Percentiles rank a stretch among this genome's conserved stretches.
phyloP scores from a whole-genome alignment of 2,888 invertebrate genomes.

The Caenorhabditis sulstoni region DNA sequence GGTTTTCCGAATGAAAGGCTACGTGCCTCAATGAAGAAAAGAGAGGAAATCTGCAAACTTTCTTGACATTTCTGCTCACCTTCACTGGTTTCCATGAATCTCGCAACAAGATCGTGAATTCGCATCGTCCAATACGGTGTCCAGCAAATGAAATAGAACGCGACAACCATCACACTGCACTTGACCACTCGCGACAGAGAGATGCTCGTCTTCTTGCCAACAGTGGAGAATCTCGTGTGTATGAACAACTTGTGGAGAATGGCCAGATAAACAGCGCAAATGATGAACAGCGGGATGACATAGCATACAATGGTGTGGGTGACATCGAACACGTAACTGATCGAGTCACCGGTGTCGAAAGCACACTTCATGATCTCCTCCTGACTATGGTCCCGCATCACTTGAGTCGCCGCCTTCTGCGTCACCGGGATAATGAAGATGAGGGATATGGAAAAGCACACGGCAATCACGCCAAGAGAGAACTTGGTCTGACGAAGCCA shows the following conservation, averaged over 20 bases:
- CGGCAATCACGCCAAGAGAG: conserved; percentile 67
- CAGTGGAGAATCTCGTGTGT: conserved; percentile 66
- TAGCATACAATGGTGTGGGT: conserved; percentile 74
- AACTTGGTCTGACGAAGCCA: conserved; percentile 78
- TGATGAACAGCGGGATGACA: conserved; percentile 73
- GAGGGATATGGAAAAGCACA: conserved; percentile 70
- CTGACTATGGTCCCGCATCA: conserved; percentile 51
- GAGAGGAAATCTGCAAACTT: conserved; percentile 5
- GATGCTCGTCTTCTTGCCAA: conserved; percentile 76
- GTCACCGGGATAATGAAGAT: conserved; percentile 76
- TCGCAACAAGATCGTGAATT: conserved; percentile 47
- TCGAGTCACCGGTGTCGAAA: conserved; percentile 32
- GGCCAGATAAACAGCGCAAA: conserved; percentile 76
- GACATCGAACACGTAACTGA: conserved; percentile 64
- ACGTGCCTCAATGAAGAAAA: neutral
- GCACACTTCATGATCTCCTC: conserved; percentile 69
- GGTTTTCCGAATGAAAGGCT: neutral
- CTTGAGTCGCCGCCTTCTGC: conserved; percentile 44
- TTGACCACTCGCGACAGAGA: conserved; percentile 76
- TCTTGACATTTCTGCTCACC: conserved; percentile 35
- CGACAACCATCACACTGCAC: conserved; percentile 80
- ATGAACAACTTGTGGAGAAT: conserved; percentile 71
- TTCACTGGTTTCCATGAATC: conserved; percentile 25
- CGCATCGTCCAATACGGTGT: conserved; percentile 79
- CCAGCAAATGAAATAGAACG: conserved; percentile 80